Base-by-base conservation (phyloP, 2,888 invertebrate genomes). In the Monoplex corrugatus region DNA sequence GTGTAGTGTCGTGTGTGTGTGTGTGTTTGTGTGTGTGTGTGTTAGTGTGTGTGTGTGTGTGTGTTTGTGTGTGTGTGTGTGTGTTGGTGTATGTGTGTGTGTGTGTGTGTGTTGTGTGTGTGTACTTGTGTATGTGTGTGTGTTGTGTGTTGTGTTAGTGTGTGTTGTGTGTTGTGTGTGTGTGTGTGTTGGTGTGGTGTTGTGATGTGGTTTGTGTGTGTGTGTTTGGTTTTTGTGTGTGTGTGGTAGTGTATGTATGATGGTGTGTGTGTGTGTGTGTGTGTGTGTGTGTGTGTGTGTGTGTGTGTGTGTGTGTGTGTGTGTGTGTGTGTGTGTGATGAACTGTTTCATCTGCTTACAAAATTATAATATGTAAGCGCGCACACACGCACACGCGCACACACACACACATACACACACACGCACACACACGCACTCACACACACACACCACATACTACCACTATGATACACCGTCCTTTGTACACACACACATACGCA, bases 261-360 rank as follows among this genome's bases (percentile, higher is more conserved):
- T n/a, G n/a, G 50, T 50, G 50, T 50, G 10, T 50, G 10, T 50
- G 50, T 50, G 10, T 35, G 83, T 50, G 50, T 50, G 50, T 50
- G 50, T 50, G 50, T 50, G 10, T 13, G 50, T 50, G 10, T 50
- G 50, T 8, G 10, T 50, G 44, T 43, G 85, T 85, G 44, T 35
- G 44, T 85, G 85, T 43, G 44, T 23, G 50, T 43, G 85, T 28
- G 44, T 35, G 44, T 85, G 85, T 43, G 28, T 38, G 50, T 85
- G 50, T 45, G 28, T 43, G 85, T 85, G 85, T 85, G 13, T 23
- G n/a, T n/a, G n/a, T n/a, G n/a, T n/a, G n/a, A n/a, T n/a, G n/a
- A n/a, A n/a, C n/a, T n/a, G n/a, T n/a, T n/a, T 43, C 23, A 43
- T 38, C 38, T 44, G 43, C 44, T 6, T 32, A n/a, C 28, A 72